Evolutionary conservation across 2,888 invertebrate genomes (phyloP).

Genomic region (Temnothorax rugatulus): DNA sequence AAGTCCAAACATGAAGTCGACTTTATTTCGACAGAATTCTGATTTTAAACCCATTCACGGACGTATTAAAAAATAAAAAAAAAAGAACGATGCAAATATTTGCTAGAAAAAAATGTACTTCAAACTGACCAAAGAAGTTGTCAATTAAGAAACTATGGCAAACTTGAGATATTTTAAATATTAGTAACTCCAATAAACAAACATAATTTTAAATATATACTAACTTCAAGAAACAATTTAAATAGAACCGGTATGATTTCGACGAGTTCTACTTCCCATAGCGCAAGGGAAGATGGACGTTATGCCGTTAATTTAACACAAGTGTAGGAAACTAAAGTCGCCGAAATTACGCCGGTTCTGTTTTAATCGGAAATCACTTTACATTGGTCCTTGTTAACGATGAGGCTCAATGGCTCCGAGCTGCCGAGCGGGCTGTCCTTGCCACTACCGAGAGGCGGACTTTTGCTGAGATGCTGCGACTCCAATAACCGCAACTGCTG

Average conservation of each 20-base stretch:
- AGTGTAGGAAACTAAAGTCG: background rate
- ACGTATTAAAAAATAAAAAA: background rate
- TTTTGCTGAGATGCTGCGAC: conserved; percentile 90
- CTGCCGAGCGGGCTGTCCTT: conserved; percentile 84
- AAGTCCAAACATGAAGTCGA: background rate
- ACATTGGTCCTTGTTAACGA: conserved; percentile 87
- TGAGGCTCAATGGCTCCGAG: conserved; percentile 87
- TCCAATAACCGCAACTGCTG: conserved; percentile 95
- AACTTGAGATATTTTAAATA: background rate
- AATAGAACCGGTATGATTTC: conserved; percentile 10
- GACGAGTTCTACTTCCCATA: background rate
- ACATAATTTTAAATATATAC: too few species aligned
- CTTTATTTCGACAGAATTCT: background rate
- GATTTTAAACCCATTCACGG: background rate
- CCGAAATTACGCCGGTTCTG: conserved; percentile 10
- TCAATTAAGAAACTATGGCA: background rate
- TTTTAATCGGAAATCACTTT: conserved; percentile 64
- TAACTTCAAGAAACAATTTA: background rate
- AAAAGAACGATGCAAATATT: background rate
- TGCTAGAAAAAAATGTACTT: background rate
- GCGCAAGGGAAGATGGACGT: background rate
- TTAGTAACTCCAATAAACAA: too few species aligned
- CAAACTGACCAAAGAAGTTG: background rate
- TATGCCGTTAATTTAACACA: background rate
- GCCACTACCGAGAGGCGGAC: conserved; percentile 82